A percentile compares a stretch with the other conserved stretches of the same genome.
phyloP scores from a whole-genome alignment of 2,797 vertebrate genomes.

The Siniperca obscura region DNA sequence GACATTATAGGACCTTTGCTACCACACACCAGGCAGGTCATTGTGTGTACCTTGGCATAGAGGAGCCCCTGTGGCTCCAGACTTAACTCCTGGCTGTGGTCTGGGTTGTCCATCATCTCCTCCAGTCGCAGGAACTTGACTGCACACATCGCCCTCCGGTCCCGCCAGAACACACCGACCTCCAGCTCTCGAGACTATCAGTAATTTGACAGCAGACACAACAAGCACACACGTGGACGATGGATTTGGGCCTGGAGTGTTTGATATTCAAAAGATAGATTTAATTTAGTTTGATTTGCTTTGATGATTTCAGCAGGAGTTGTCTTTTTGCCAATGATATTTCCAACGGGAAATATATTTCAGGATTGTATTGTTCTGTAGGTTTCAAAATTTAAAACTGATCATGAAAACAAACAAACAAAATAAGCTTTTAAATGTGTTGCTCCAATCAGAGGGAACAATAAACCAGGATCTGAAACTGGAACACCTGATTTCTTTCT shows the following conservation, averaged over 20 bases:
- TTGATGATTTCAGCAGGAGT: neutral
- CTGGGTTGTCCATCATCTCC: constrained; percentile 89
- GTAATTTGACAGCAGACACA: constrained; percentile 7
- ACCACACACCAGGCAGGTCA: neutral
- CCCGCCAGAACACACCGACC: constrained; percentile 87
- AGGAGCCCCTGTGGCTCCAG: constrained; percentile 91
- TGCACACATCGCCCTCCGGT: constrained; percentile 88
- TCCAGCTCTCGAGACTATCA: constrained; percentile 92
- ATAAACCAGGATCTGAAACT: neutral
- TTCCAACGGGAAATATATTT: neutral
- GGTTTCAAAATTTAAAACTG: neutral
- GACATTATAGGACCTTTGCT: neutral
- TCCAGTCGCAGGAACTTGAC: constrained; percentile 91
- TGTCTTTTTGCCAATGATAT: neutral
- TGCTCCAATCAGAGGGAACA: neutral
- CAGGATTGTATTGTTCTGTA: neutral
- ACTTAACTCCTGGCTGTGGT: constrained; percentile 82
- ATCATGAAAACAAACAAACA: neutral
- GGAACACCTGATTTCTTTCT: neutral
- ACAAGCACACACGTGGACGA: neutral
- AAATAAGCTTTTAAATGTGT: neutral
- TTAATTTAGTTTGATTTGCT: neutral
- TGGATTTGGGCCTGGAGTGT: neutral
- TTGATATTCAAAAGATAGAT: neutral
- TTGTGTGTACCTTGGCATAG: constrained; percentile 85